Conservation (phyloP, 30 jellyfish, hydroid and myxozoan species). For the Aurelia aurita region DNA sequence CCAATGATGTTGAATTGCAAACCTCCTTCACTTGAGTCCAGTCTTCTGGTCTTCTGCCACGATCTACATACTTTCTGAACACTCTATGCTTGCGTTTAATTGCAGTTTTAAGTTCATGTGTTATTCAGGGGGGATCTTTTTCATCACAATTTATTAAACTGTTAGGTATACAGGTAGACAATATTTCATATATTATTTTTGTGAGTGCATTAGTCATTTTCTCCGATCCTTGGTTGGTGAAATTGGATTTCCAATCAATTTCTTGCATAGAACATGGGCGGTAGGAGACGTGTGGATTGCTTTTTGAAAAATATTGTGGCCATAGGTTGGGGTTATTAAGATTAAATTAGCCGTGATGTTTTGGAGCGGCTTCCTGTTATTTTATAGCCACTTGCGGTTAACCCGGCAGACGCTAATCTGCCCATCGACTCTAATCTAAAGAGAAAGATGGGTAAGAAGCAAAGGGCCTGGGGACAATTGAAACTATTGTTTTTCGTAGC, state of each 20-base stretch:
- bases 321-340: no score
- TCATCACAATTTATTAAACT: neutral
- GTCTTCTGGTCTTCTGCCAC: conserved; percentile 4
- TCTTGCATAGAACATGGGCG: neutral
- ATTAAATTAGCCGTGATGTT: no score
- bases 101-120: neutral
- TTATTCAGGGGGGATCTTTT: conserved; percentile 5
- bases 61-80: no score
- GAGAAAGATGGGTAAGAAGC: no score
- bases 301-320: no score
- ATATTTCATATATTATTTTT: neutral
- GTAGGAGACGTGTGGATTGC: no score
- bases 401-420: no score
- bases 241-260: neutral
- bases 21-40: neutral
- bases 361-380: no score
- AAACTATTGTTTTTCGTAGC: no score
- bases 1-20: neutral
- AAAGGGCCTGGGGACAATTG: no score
- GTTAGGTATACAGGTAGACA: neutral
- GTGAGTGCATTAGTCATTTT: neutral
- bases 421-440: no score
- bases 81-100: conserved; percentile 9
- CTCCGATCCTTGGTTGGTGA: neutral
- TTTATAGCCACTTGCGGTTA: no score